Conservation (phyloP, 2,113 vertebrate genomes). For the Empidonax alnorum region DNA sequence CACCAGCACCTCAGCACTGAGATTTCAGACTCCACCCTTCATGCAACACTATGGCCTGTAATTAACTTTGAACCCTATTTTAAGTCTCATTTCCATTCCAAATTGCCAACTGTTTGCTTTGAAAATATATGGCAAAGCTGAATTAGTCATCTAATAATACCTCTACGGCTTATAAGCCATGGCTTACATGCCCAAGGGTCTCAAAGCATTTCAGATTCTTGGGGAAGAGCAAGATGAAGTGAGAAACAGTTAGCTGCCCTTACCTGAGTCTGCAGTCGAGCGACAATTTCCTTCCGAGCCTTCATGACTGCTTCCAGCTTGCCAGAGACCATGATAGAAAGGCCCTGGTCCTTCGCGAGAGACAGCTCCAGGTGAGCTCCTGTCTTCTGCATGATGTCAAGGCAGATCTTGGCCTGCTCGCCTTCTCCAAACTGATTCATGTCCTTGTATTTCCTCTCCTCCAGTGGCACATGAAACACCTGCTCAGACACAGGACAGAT, state of each 20-base stretch:
- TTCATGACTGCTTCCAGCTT: slow-evolving; percentile 98
- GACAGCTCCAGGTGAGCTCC: slow-evolving; percentile 98
- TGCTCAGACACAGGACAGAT: slow-evolving; percentile 37
- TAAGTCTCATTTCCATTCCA: slow-evolving; percentile 43
- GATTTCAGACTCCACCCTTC: slow-evolving; percentile 22
- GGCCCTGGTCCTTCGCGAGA: slow-evolving; percentile 98
- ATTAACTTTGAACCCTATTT: slow-evolving; percentile 62
- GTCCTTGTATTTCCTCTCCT: slow-evolving; percentile 98
- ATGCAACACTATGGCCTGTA: slow-evolving; percentile 19
- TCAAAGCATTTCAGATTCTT: background rate
- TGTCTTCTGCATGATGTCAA: slow-evolving; percentile 99
- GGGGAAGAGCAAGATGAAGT: background rate
- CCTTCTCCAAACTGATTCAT: slow-evolving; percentile 99
- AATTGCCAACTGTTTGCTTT: slow-evolving; percentile 14
- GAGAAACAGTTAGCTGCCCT: slow-evolving; percentile 26
- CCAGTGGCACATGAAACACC: slow-evolving; percentile 98
- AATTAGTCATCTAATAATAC: slow-evolving; percentile 60
- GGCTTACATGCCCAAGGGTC: slow-evolving; percentile 16
- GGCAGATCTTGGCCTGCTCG: slow-evolving; percentile 97
- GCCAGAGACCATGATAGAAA: slow-evolving; percentile 99
- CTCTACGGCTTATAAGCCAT: background rate
- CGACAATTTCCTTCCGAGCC: slow-evolving; percentile 98
- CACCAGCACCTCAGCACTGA: background rate
- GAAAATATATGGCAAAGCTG: slow-evolving; percentile 28
- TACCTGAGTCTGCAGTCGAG: slow-evolving; percentile 97